Evolutionary conservation across 2,797 vertebrate species (phyloP), one percentile per base, ranked within the genome.

Genomic region (Chaunax sp.): DNA sequence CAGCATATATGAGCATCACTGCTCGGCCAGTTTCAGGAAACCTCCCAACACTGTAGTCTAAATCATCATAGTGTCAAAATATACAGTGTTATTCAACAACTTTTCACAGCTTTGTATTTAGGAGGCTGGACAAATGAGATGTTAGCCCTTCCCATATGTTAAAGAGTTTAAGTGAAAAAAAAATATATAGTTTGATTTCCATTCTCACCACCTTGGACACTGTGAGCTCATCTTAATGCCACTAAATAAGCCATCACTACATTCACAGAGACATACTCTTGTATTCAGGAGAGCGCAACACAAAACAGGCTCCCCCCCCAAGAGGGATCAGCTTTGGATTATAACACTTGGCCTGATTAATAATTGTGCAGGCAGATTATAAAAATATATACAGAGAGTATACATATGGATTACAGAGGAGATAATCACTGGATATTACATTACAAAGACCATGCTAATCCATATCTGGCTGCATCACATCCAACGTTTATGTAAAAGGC

Each of bases 341-440:
- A 83, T 79, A 87, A 91, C 90, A 92, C 90, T 92, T 87, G 85
- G 89, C 87, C 77, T 75, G 89, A 90, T 90, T 85, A 87, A 66
- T 87, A 60, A 47, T 84, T 91, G 89, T 91, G 89, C 88, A 91
- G 89, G 88, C 82, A 89, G 81, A 80, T 82, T 90, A 91, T 69
- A 91, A 87, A 92, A 90, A 85, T 77, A 87, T 87, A 90, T 72
- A 89, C 81, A 82, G 55, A 55, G 65, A 84, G 77, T 78, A 85
- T 84, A 89, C 80, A 76, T 63, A 44, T 54, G 57, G 59, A 80
- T 45, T 70, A 83, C 64, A 85, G 76, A 60, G 64, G 80, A 79
- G 58, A 72, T 65, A 46, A 66, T 83, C 77, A 75, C 68, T 64
- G 54, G 62, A 47, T 65, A 67, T 71, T 72, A 81, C 59, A 61